Conservation (phyloP, 2,797 vertebrate genomes). For the Thamnophis elegans region DNA sequence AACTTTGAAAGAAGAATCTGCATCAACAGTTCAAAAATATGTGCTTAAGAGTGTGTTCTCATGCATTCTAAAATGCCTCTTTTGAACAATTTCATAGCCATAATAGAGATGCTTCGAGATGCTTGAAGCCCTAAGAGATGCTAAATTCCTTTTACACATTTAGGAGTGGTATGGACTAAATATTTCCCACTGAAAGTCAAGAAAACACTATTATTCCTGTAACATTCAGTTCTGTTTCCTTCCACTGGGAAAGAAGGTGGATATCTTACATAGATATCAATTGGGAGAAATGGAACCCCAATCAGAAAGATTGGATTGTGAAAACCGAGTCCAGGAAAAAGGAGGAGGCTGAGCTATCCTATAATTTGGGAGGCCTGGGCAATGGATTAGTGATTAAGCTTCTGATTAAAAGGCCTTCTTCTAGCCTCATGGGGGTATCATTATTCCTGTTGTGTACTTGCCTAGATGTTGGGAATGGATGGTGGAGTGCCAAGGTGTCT, state of each 20-base stretch:
- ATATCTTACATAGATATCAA: neutral
- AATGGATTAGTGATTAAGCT: neutral
- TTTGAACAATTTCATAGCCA: neutral
- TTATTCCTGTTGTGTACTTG: neutral
- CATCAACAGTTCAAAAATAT: neutral
- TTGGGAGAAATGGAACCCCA: neutral
- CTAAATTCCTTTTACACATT: neutral
- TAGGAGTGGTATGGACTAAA: neutral
- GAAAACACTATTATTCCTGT: neutral
- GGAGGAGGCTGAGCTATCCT: neutral
- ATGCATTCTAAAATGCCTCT: neutral
- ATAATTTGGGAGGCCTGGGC: neutral
- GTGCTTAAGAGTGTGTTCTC: neutral
- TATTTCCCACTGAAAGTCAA: neutral
- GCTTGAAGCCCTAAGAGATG: neutral
- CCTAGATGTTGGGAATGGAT: neutral
- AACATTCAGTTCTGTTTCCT: neutral
- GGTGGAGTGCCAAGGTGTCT: neutral
- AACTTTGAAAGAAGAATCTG: neutral
- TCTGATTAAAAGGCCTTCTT: neutral
- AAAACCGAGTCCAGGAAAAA: neutral
- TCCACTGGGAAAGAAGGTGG: neutral
- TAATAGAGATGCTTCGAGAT: neutral
- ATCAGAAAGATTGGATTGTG: neutral
- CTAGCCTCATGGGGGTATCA: neutral